Conservation (phyloP, 2,797 vertebrate species). For the Lindbergichthys nudifrons region DNA sequence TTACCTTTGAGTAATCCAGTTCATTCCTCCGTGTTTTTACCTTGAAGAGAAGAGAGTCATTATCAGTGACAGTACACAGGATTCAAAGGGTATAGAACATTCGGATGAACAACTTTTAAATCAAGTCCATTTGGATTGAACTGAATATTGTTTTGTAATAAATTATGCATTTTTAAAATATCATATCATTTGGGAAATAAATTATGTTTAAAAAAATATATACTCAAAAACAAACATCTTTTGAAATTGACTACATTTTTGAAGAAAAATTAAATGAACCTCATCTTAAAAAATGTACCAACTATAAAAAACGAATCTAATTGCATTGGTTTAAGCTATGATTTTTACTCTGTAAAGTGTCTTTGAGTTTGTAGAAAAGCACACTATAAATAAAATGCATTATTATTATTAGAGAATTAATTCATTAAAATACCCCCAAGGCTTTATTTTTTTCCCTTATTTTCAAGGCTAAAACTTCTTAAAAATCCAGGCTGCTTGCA, state of each 20-base stretch:
- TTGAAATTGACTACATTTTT: too few relatives aligned
- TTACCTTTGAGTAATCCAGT: conserved; percentile 91
- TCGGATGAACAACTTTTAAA: not conserved
- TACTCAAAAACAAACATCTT: too few relatives aligned
- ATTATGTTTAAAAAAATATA: too few relatives aligned
- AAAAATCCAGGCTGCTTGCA: not conserved
- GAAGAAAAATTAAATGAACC: too few relatives aligned
- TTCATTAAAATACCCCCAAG: not conserved
- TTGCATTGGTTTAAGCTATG: too few relatives aligned
- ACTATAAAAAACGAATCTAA: too few relatives aligned
- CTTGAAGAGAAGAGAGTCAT: conserved; percentile 79
- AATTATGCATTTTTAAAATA: too few relatives aligned
- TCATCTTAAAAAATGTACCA: too few relatives aligned
- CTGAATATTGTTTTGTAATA: not conserved
- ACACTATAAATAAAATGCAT: too few relatives aligned
- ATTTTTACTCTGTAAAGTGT: too few relatives aligned
- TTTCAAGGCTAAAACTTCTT: not conserved
- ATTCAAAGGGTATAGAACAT: not conserved
- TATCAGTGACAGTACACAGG: not conserved
- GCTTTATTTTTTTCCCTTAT: not conserved
- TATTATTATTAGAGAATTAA: not conserved
- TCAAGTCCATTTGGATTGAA: not conserved
- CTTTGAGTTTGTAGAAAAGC: too few relatives aligned
- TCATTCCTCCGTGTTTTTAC: conserved; percentile 87
- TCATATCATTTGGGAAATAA: too few relatives aligned